A percentile compares a stretch with the other conserved stretches of the same genome.
These are phyloP conservation scores for Bubo scandiacus DNA, from an alignment of 2,113 vertebrate species.

Conservation along the genomic window DNA sequence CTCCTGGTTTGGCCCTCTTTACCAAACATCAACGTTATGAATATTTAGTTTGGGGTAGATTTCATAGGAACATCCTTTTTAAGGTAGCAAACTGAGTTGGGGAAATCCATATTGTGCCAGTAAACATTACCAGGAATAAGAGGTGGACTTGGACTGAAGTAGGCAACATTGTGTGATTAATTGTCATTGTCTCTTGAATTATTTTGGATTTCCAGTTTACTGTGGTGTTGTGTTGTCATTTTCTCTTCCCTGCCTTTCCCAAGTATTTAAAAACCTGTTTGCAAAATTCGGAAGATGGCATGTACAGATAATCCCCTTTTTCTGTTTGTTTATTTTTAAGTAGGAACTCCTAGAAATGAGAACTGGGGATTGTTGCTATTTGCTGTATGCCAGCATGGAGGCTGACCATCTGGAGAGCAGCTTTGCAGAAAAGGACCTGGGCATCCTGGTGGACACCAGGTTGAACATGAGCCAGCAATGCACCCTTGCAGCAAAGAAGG, in stretches of 20 bases:
- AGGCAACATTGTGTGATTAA: neutral
- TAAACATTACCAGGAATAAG: neutral
- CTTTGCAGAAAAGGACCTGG: neutral
- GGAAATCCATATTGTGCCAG: neutral
- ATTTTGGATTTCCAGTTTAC: neutral
- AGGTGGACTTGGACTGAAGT: neutral
- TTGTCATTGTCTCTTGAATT: neutral
- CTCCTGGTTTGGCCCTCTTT: neutral
- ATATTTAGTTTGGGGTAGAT: neutral
- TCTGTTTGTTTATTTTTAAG: neutral
- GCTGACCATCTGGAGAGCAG: neutral
- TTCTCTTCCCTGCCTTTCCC: neutral
- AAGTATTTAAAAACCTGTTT: neutral
- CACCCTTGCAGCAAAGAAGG: neutral
- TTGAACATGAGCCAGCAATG: neutral
- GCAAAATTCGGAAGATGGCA: neutral
- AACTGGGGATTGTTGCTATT: neutral
- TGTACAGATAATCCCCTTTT: neutral
- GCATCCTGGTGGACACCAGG: neutral
- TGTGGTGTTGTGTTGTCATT: neutral
- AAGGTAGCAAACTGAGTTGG: neutral
- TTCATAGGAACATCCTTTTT: neutral
- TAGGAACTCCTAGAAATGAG: neutral
- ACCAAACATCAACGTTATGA: fast-evolving
- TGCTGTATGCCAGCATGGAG: neutral